phyloP scores from a whole-genome alignment of 1,140 invertebrate species.

The Rhyzopertha dominica region DNA sequence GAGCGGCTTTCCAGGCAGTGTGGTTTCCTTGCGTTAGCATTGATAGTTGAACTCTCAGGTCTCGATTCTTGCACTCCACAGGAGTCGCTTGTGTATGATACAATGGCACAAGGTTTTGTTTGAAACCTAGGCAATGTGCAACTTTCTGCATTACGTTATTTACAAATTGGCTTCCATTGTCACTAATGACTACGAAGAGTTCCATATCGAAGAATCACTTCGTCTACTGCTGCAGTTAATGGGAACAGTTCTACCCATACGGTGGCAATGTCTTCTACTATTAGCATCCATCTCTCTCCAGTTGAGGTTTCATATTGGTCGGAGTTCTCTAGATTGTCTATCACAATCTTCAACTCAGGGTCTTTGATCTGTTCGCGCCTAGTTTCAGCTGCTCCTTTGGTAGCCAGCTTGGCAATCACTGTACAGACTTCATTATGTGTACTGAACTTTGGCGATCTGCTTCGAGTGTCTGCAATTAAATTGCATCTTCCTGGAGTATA shows the following conservation, averaged over 20 bases:
- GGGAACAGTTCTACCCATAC: constrained; percentile 29
- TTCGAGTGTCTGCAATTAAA: constrained; percentile 34
- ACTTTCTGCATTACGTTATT: constrained; percentile 39
- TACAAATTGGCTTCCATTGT: constrained; percentile 29
- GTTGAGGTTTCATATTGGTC: not conserved
- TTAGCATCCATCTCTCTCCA: constrained; percentile 19
- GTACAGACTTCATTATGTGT: constrained; percentile 22
- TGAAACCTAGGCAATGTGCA: constrained; percentile 30
- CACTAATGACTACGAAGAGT: constrained; percentile 21
- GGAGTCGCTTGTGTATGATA: constrained; percentile 44
- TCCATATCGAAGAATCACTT: constrained; percentile 26
- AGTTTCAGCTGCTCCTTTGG: constrained; percentile 17
- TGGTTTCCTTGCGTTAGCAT: constrained; percentile 38
- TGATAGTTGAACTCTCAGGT: constrained; percentile 41
- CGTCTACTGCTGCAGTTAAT: constrained; percentile 21
- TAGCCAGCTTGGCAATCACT: constrained; percentile 28
- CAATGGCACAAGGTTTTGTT: constrained; percentile 36
- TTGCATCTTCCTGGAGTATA: constrained; percentile 38
- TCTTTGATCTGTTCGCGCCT: constrained; percentile 31
- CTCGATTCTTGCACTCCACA: constrained; percentile 42
- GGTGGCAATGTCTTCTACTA: constrained; percentile 24
- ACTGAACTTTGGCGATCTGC: constrained; percentile 14
- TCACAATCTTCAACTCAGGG: constrained; percentile 25
- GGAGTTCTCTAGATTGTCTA: constrained; percentile 25
- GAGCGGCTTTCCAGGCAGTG: constrained; percentile 34